These are phyloP conservation scores for Desmodus rotundus DNA, from an alignment of 2,113 vertebrate species.

Conservation along the genomic window DNA sequence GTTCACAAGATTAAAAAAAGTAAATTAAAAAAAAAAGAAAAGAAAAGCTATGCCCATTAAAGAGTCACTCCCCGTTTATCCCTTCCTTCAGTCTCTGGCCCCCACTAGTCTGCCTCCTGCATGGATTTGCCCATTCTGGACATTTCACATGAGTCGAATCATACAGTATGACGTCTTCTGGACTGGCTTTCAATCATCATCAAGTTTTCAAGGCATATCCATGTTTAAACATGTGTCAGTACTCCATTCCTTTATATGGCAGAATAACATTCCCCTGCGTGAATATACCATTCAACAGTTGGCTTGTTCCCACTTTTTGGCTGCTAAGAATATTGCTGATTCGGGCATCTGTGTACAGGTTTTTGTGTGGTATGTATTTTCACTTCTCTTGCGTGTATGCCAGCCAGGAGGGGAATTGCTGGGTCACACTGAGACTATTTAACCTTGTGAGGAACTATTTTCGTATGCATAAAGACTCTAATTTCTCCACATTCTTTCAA, in stretches of 20 bases:
- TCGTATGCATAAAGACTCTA: background rate
- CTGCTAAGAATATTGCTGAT: background rate
- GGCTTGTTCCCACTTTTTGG: background rate
- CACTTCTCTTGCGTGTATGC: background rate
- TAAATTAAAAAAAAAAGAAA: no score
- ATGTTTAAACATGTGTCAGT: background rate
- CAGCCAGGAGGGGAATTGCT: background rate
- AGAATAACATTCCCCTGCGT: background rate
- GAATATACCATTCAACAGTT: background rate
- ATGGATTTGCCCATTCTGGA: background rate
- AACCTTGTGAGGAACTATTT: background rate
- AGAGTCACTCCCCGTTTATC: background rate
- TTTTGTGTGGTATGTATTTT: background rate
- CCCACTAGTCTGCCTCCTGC: background rate
- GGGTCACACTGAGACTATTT: background rate
- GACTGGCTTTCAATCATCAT: background rate
- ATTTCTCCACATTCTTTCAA: background rate
- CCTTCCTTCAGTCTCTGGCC: background rate
- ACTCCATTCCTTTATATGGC: background rate
- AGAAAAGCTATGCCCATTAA: background rate
- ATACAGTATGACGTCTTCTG: background rate
- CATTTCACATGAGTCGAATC: background rate
- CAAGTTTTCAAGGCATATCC: background rate
- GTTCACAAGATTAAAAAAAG: no score
- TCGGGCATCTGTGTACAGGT: background rate